phyloP scores from a whole-genome alignment of 2,113 vertebrate species.

The Epinephelus lanceolatus region DNA sequence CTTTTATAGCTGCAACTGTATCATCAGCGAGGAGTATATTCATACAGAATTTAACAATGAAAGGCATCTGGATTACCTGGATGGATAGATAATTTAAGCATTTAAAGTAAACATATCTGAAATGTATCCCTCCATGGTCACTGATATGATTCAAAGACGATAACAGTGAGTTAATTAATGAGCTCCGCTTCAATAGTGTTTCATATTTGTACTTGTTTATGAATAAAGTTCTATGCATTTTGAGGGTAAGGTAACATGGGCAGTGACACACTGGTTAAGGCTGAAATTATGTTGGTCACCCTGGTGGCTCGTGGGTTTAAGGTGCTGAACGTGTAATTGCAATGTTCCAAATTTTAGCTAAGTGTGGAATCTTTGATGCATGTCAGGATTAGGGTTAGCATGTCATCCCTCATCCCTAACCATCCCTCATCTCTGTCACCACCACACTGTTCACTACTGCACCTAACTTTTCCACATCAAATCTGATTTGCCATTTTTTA shows the following conservation, averaged over 20 bases:
- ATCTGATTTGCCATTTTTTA: background rate
- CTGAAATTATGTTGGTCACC: background rate
- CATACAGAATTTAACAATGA: background rate
- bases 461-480: background rate
- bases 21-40: constrained; percentile 13
- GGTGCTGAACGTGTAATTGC: background rate
- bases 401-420: background rate
- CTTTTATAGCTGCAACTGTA: constrained; percentile 48
- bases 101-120: background rate
- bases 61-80: constrained; percentile 37
- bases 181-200: too few species aligned
- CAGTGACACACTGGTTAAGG: background rate
- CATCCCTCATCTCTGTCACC: background rate
- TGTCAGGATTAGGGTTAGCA: too few species aligned
- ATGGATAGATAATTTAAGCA: constrained; percentile 15
- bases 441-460: background rate
- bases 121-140: background rate
- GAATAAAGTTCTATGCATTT: background rate
- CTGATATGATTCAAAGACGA: background rate
- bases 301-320: background rate
- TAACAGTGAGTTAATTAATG: background rate
- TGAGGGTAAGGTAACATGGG: background rate
- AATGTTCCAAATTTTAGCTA: background rate
- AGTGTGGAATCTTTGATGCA: background rate
- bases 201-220: too few species aligned